These are phyloP conservation scores for Condylura cristata DNA, from an alignment of 2,113 vertebrate species.

Conservation along the genomic window DNA sequence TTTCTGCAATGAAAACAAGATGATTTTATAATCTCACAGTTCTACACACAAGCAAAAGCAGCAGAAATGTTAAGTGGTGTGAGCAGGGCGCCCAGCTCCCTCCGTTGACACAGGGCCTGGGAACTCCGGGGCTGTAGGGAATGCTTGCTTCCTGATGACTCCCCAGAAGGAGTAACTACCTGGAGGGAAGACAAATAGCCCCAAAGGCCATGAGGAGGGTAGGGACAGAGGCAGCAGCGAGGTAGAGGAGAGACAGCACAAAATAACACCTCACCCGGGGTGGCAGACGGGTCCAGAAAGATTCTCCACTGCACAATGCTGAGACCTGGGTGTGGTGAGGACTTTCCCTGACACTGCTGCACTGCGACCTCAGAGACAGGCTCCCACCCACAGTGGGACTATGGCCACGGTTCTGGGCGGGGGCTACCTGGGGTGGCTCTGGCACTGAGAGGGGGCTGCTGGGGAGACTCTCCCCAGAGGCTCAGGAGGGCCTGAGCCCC, in stretches of 20 bases:
- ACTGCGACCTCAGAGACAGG: background rate
- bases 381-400: accelerated
- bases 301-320: accelerated
- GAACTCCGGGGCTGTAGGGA: background rate
- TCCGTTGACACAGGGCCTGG: background rate
- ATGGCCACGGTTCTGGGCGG: background rate
- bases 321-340: background rate
- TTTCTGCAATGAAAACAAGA: conserved; percentile 88
- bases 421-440: background rate
- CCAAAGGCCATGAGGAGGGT: background rate
- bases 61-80: background rate
- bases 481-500: background rate
- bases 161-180: background rate
- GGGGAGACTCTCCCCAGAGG: accelerated
- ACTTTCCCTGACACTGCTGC: background rate
- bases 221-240: accelerated
- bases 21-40: background rate
- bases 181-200: background rate
- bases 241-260: accelerated
- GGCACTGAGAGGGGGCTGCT: background rate
- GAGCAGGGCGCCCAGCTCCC: background rate
- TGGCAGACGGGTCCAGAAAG: background rate
- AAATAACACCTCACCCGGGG: background rate
- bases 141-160: background rate
- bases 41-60: background rate